A percentile compares a stretch with the other conserved stretches of the same genome.
Conservation (phyloP, 2,113 vertebrate genomes). For the Ochotona curzoniae region DNA sequence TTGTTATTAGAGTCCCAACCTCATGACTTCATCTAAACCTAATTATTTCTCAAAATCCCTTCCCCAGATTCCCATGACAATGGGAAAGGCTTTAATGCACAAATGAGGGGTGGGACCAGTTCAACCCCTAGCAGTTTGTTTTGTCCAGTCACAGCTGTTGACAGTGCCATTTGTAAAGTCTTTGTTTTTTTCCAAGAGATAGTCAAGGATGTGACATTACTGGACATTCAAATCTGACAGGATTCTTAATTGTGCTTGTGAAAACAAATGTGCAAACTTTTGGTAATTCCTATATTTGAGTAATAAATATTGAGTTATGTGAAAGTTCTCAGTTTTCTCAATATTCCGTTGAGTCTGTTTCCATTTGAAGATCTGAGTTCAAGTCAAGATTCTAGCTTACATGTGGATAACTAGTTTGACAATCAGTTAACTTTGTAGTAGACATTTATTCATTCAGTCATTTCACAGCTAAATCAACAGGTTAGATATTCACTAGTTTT, state of each 20-base stretch:
- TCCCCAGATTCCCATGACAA: neutral
- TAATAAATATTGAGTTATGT: neutral
- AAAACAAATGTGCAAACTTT: neutral
- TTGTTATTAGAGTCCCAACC: neutral
- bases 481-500: neutral
- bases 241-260: neutral
- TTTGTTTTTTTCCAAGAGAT: conserved; percentile 24
- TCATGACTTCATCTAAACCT: neutral
- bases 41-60: neutral
- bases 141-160: neutral
- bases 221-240: neutral
- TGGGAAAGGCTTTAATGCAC: neutral
- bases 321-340: neutral
- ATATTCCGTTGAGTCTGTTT: neutral
- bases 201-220: neutral
- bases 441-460: neutral
- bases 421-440: neutral
- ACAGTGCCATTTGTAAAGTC: neutral
- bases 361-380: neutral
- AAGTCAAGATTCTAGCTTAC: neutral
- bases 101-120: neutral
- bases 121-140: neutral
- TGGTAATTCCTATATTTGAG: neutral
- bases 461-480: neutral
- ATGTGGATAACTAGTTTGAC: neutral